These are phyloP conservation scores for Drosophila varians DNA, from an alignment of 1,140 invertebrate genomes.

Conservation along the genomic window DNA sequence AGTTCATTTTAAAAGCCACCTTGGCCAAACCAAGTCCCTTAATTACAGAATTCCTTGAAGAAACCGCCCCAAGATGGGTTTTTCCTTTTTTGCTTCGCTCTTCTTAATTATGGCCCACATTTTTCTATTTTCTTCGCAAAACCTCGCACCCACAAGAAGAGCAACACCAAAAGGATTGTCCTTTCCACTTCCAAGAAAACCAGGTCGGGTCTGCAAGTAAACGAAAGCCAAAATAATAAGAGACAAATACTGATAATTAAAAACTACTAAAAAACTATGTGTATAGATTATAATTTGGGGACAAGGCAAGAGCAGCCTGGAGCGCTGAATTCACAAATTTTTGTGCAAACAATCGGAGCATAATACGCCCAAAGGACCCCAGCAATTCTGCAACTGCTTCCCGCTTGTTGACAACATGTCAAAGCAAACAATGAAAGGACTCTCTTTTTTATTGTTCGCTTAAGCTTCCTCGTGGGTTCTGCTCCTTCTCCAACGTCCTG, in stretches of 20 bases:
- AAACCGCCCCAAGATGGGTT: constrained; percentile 2
- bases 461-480: not conserved
- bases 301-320: not conserved
- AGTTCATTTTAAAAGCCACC: not conserved
- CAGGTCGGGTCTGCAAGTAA: constrained; percentile 4
- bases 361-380: constrained; percentile 38
- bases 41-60: constrained; percentile 16
- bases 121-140: constrained; percentile 15
- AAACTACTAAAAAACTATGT: constrained; percentile 10
- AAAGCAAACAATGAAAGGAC: constrained; percentile 51
- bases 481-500: not conserved
- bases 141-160: not conserved
- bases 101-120: constrained; percentile 45
- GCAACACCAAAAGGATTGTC: constrained; percentile 6
- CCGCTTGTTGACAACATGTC: constrained; percentile 56
- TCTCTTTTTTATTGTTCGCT: not conserved
- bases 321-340: constrained; percentile 5
- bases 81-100: constrained; percentile 6
- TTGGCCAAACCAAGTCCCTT: not conserved
- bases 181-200: constrained; percentile 13
- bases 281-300: constrained; percentile 7
- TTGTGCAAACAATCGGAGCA: constrained; percentile 29
- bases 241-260: constrained; percentile 17
- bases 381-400: constrained; percentile 33
- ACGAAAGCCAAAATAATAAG: not conserved